Base-by-base conservation (phyloP, 1,140 invertebrate genomes). In the Anoplolepis gracilipes region DNA sequence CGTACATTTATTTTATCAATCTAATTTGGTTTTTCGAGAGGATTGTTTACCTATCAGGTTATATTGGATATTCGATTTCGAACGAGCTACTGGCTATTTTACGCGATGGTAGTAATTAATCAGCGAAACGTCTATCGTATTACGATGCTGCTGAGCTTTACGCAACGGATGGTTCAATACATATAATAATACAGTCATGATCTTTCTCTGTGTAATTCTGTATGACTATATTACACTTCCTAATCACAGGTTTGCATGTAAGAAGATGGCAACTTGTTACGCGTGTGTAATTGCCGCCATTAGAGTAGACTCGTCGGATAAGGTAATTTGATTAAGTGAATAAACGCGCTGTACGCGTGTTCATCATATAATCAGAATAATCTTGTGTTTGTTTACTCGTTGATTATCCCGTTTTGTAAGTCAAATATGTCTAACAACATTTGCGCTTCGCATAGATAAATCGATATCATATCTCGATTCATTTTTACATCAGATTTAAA, bases 1-100 rank as follows among this genome's bases (percentile, higher is more conserved):
- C 19, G 36, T 42, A 73, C 59, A 81, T 59, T 82, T 73, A 33
- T 53, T 59, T 82, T 59, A 82, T 53, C 55, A 72, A 73, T 81
- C 57, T 72, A 19, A 57, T 72, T 72, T n/a, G 78, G 19, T 61
- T 67, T 67, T 81, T 16, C 11, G 36, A 82, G 53, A 81, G 65
- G 11, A 10, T 42, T 70, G 67, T 81, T 72, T 72, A 55, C 36
- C 33, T 42, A 8, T 19, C 33, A 16, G 33, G 19, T 42, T 78
- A 46, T 46, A 70, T 28, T 39, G 64, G 33, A 28, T 64, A 49
- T 30, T 70, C 25, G 53, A 13, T 57, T 72, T 55, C 28, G 19
- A 70, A 30, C n/a, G 33, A 39, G 42, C 28, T 36, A 19, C 13
- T 49, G 36, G 25, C 33, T 39, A 69, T 72, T 81, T 7, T 19